Evolutionary conservation across 2,113 vertebrate species (phyloP), one percentile per base, ranked within the genome.

Genomic region (Trachemys scripta): DNA sequence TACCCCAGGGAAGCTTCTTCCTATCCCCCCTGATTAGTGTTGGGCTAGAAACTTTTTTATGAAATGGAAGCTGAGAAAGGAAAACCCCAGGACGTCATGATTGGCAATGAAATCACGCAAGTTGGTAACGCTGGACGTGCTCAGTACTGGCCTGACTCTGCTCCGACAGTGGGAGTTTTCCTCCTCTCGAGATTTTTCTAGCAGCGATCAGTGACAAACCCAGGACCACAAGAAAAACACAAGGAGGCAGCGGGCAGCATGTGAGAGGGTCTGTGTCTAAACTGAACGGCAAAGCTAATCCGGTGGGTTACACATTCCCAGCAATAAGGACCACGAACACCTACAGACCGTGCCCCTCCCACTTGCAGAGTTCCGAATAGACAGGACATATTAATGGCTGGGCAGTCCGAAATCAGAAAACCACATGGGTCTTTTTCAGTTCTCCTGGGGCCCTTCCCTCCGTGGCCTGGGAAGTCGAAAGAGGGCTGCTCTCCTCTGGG

Each of bases 341-440:
- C 29, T 14, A 16, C 2, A 62, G 59, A 35, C 9, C 65, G 86
- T 90, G 95, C 80, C 38, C 91, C 92, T 85, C 80, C 59, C 38
- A 42, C 6, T 93, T 45, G 51, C 96, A 90, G 96, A 97, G 97
- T 80, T 94, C 17, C 11, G 11, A n/a, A 38, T 85, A 88, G 96
- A 97, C 96, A 97, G 93, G 62, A 88, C 93, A 85, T 90, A 10
- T 45, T 42, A 95, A 94, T 89, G 93, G 57, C 49, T 94, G 85
- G 92, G 90, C 78, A 87, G 51, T 49, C 79, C 56, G 8, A 17
- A 10, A 38, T 9, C 65, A 38, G 65, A 22, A 38, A 72, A 38
- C n/a, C 65, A 22, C 75, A 14, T 65, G 93, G 96, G 96, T 80
- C 82, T 86, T 80, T 82, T 76, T 93, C 50, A 0, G 47, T 14